A percentile compares a stretch with the other conserved stretches of the same genome.
Evolutionary conservation across 2,888 invertebrate species (phyloP).

Genomic region (Spodoptera littoralis): DNA sequence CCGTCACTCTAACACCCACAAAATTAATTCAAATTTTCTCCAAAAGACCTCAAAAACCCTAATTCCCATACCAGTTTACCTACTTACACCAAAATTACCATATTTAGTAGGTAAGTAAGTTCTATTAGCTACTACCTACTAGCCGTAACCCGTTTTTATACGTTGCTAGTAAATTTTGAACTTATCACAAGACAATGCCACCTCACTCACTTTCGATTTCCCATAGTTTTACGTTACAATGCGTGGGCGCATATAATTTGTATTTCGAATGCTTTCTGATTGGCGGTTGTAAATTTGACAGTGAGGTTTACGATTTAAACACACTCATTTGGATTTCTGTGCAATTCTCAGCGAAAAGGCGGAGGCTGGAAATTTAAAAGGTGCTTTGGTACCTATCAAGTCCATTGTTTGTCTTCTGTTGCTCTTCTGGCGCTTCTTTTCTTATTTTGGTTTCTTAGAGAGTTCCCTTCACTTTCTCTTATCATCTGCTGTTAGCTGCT

Average conservation of each 20-base stretch:
- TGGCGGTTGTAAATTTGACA: conserved; percentile 24
- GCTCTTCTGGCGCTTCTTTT: too few species aligned
- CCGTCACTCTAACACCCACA: too few species aligned
- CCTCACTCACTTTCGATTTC: conserved; percentile 62
- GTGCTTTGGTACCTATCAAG: too few species aligned
- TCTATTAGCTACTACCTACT: conserved; percentile 6
- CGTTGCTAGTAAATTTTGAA: conserved; percentile 51
- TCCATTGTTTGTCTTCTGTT: too few species aligned
- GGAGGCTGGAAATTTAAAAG: too few species aligned
- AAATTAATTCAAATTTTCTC: neutral
- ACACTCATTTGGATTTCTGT: too few species aligned
- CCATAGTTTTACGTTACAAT: conserved; percentile 54
- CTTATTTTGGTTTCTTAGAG: too few species aligned
- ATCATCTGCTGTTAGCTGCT: too few species aligned
- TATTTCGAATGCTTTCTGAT: conserved; percentile 47
- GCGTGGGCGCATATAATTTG: conserved; percentile 55
- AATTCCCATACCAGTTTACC: conserved; percentile 5
- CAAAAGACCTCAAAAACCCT: neutral
- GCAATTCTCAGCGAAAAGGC: too few species aligned
- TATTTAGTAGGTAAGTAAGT: conserved; percentile 23
- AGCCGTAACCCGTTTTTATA: conserved; percentile 41
- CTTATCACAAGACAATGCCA: conserved; percentile 49
- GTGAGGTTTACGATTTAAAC: conserved; percentile 5
- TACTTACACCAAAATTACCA: neutral
- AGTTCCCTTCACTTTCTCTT: too few species aligned